Evolutionary conservation across 2,888 invertebrate genomes (phyloP).

Genomic region (Coenonympha glycerion): DNA sequence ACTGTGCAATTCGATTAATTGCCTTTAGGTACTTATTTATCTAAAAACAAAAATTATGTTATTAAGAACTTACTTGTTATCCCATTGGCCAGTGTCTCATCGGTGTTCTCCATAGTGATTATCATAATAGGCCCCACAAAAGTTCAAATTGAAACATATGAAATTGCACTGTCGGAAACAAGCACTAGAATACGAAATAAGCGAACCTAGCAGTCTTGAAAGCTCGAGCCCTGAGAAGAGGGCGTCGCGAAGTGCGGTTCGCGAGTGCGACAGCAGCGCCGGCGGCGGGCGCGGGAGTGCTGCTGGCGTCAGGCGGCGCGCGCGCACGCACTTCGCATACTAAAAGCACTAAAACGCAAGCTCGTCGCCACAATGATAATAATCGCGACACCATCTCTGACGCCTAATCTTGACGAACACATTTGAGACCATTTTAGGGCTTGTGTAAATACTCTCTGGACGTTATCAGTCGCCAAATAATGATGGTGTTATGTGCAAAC

Average conservation of each 20-base stretch:
- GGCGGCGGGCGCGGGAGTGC: conserved; percentile 41
- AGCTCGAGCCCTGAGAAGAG: conserved; percentile 47
- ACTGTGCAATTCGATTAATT: background rate
- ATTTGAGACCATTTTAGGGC: conserved; percentile 44
- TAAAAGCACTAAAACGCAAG: conserved; percentile 46
- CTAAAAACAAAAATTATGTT: conserved; percentile 7
- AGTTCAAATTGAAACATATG: conserved; percentile 40
- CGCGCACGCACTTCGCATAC: conserved; percentile 70
- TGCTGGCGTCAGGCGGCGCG: conserved; percentile 63
- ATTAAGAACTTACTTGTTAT: conserved; percentile 38
- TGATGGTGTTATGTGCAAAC: conserved; percentile 37
- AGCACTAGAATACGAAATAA: conserved; percentile 57
- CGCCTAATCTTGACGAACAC: conserved; percentile 59
- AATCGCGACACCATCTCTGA: conserved; percentile 57
- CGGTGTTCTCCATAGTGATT: conserved; percentile 33
- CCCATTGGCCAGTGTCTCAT: conserved; percentile 39
- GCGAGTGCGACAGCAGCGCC: conserved; percentile 40
- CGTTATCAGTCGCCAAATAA: conserved; percentile 63
- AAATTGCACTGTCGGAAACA: conserved; percentile 58
- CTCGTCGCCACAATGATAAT: conserved; percentile 58
- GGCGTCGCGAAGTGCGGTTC: conserved; percentile 50
- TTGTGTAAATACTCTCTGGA: conserved; percentile 51
- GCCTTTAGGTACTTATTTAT: background rate
- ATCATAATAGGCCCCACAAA: conserved; percentile 20
- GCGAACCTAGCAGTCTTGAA: conserved; percentile 27